Conservation (phyloP, 1,140 invertebrate species). For the Brachionus calyciflorus region DNA sequence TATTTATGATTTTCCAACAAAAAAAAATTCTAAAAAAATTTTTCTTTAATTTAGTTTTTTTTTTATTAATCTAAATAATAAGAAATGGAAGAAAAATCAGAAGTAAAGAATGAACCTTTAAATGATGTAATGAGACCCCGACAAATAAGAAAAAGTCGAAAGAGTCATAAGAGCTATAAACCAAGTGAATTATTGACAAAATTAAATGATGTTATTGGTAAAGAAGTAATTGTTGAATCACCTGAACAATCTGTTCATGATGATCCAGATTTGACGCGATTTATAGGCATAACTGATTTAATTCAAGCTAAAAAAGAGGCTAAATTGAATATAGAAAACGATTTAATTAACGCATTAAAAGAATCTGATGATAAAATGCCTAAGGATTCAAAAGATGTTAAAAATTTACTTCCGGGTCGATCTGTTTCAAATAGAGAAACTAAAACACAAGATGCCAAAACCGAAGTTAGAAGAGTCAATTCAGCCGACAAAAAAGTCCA, state of each 20-base stretch:
- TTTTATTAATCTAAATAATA: too few relatives aligned
- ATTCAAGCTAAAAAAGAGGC: background rate
- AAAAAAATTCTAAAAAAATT: too few relatives aligned
- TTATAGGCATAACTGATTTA: background rate
- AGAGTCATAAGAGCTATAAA: background rate
- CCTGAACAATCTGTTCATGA: slow-evolving; percentile 13
- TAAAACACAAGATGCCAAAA: background rate
- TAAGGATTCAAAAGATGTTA: background rate
- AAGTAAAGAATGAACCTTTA: too few relatives aligned
- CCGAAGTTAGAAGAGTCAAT: background rate
- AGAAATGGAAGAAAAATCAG: too few relatives aligned
- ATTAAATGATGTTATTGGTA: background rate
- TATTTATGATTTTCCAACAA: too few relatives aligned
- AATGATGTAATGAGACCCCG: slow-evolving; percentile 1
- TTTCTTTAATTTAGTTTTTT: too few relatives aligned
- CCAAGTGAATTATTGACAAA: background rate
- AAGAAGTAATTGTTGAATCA: background rate
- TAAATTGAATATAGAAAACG: background rate
- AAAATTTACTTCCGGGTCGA: background rate
- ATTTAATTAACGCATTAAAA: too few relatives aligned
- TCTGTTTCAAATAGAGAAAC: background rate
- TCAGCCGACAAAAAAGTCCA: background rate
- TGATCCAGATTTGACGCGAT: slow-evolving; percentile 4
- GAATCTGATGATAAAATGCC: too few relatives aligned
- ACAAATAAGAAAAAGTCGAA: background rate